Percentiles rank a stretch among this genome's conserved stretches.
Conservation (phyloP, 2,113 vertebrate genomes). For the Alethe castanea region DNA sequence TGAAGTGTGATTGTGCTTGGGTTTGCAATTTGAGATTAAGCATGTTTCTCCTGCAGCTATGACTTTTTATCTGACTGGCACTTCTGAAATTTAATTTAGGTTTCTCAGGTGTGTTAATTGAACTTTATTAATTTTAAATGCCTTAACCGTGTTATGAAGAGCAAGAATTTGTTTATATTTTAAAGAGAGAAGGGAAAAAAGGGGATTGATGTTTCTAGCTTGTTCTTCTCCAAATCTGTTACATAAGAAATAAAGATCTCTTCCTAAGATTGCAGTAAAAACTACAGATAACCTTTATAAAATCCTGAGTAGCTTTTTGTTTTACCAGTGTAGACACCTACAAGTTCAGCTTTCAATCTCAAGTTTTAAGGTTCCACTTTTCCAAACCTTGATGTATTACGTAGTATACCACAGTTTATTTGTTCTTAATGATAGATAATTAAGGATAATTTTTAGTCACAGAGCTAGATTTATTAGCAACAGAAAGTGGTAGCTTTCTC, state of each 20-base stretch:
- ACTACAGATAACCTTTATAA: neutral
- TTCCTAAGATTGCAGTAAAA: neutral
- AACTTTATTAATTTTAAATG: neutral
- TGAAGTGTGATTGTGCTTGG: neutral
- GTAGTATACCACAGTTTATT: neutral
- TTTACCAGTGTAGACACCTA: neutral
- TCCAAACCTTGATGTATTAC: neutral
- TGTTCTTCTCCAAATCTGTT: neutral
- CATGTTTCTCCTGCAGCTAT: neutral
- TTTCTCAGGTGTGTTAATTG: neutral
- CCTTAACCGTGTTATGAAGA: neutral
- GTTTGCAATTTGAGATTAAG: neutral
- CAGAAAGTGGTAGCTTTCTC: neutral
- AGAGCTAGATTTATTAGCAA: neutral
- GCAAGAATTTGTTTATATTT: neutral
- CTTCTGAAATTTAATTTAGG: neutral
- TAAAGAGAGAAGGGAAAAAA: fast-evolving
- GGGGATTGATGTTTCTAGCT: neutral
- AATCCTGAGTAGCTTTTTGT: neutral
- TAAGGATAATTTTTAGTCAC: neutral
- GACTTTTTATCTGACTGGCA: neutral
- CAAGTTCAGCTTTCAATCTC: neutral
- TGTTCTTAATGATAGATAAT: neutral
- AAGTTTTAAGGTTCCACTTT: neutral
- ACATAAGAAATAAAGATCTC: neutral